Conservation (phyloP, 2,888 invertebrate species). For the Rapana venosa region DNA sequence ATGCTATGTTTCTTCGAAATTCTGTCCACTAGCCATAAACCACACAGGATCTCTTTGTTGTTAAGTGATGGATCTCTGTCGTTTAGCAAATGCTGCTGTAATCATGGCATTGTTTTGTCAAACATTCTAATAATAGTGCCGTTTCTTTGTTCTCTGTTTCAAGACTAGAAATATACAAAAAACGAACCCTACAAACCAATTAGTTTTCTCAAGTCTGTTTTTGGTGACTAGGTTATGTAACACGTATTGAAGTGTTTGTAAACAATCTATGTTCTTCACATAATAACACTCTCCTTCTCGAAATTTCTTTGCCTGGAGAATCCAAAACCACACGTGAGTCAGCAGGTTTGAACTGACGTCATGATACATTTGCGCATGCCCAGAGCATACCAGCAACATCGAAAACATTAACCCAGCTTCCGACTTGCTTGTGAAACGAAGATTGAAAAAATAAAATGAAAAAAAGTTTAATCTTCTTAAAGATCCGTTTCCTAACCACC, state of each 20-base stretch:
- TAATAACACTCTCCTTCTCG: slow-evolving; percentile 25
- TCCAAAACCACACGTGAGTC: slow-evolving; percentile 37
- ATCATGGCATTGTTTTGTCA: slow-evolving; percentile 22
- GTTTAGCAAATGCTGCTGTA: background rate
- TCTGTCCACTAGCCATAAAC: background rate
- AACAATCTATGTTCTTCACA: background rate
- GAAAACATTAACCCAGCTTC: slow-evolving; percentile 46
- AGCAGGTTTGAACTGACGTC: slow-evolving; percentile 59
- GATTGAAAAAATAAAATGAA: background rate
- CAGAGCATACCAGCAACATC: slow-evolving; percentile 10
- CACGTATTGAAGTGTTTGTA: background rate
- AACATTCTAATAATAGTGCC: slow-evolving; percentile 15
- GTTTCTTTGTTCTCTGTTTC: background rate
- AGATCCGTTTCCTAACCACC: background rate
- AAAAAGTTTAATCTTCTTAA: background rate
- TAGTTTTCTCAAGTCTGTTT: background rate
- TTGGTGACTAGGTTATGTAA: background rate
- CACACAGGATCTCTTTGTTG: background rate
- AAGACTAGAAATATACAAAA: background rate
- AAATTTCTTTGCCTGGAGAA: slow-evolving; percentile 27
- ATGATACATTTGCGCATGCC: slow-evolving; percentile 53
- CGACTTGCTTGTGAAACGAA: slow-evolving; percentile 33
- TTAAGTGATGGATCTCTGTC: background rate
- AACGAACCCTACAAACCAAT: background rate
- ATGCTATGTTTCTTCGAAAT: background rate